Base-by-base conservation (phyloP, 2,797 vertebrate species). In the Pipistrellus nathusii region DNA sequence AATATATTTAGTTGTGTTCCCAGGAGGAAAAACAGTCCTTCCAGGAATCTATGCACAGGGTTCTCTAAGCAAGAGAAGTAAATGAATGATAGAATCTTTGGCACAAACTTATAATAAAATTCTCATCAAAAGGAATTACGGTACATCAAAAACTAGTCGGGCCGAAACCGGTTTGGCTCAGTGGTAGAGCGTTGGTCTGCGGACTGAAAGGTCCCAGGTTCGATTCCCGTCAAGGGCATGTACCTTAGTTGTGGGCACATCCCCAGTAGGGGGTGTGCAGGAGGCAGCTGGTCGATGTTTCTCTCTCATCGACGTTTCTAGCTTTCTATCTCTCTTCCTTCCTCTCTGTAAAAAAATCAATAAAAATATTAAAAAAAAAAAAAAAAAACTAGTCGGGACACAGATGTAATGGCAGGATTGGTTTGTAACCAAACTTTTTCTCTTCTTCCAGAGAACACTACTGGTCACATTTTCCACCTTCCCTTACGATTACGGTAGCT, bases 121-220 rank as follows among this genome's bases (percentile, higher is more conserved):
- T 90, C 57, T 85, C 59, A 88, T 80, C 35, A 96, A 96, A 98
- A 97, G 68, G 96, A 97, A 98, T 95, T 94, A 96, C 92, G 35
- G 35, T 35, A 35, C 38, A 96, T 97, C 96, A 55, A 59, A 95
- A 97, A 96, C 82, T 7, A 94, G 80, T 68, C 85, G 85, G 93
- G 94, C 38, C 38, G 38, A 41, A 41, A 41, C 38, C 38, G 6
- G 38, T 41, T 41, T 41, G 38, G 38, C 38, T 41, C 38, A 41
- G 38, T 41, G 38, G 38, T 41, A 41, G 38, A 41, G 38, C 38
- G 38, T 41, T 6, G 1, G 38, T 41, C 38, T 41, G 38, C 38
- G 38, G 38, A 41, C 38, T 41, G 38, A 41, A 41, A 41, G 38
- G 38, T 41, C 38, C 38, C 38, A 41, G 38, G 38, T 41, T 41